Base-by-base conservation (phyloP, 92 coral and sea anemone species). In the Zoanthus gigantus region DNA sequence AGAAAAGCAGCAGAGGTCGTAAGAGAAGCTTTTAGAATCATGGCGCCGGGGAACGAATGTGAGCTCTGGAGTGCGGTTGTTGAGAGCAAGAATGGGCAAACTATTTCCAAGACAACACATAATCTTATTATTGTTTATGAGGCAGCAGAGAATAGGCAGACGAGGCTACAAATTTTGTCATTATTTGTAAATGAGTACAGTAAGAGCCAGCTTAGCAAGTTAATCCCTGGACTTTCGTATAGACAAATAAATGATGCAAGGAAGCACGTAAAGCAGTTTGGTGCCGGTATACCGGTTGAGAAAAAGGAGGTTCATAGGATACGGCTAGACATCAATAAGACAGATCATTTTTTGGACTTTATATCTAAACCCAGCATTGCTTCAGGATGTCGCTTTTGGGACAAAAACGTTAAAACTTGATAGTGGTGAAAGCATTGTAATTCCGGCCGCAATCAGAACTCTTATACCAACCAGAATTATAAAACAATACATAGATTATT, bases 141-240 rank as follows among this genome's bases (percentile, higher is more conserved):
- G 58, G 78, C 73, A 68, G 78, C 78, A 74, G 78, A 74, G 14
- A 74, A 29, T n/a, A 74, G 78, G 57, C 31, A 74, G n/a, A 74
- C 57, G 15, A 74, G 78, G 54, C 54, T 74, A 74, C 57, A 74
- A 47, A 74, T 74, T 44, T 15, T 74, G 54, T 46, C 78, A 16
- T 34, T 71, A 71, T 46, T 45, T 13, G 78, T 18, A 45, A 74
- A 46, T 74, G 78, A 74, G 56, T 74, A 17, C 78, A 74, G 58
- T 74, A 74, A 74, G 29, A 74, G 32, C 78, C 78, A 74, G 78
- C 56, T 74, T 44, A 44, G 32, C 78, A 74, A 45, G 78, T 18
- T 74, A 7, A 14, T 74, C 29, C 78, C 78, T 48, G 78, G 57
- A 44, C 60, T 18, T 74, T 74, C 78, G 58, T 18, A 9, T 17